Conservation (phyloP, 2,888 invertebrate genomes). For the Vanessa cardui region DNA sequence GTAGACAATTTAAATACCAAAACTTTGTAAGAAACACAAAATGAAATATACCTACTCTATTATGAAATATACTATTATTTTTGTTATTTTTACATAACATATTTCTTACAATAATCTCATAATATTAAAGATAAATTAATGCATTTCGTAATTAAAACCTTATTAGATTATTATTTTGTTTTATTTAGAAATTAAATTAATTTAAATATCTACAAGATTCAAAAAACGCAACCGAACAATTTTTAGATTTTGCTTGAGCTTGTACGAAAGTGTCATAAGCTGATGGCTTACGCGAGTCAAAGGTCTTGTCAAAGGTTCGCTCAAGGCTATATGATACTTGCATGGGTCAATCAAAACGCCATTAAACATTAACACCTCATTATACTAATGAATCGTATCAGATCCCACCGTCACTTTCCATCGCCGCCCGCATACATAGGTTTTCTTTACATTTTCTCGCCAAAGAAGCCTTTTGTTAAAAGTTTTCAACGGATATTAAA, state of each 20-base stretch:
- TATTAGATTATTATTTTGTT: too few relatives aligned
- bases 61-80: too few relatives aligned
- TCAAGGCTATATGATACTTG: constrained; percentile 67
- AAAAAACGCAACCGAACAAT: background rate
- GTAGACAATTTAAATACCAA: too few relatives aligned
- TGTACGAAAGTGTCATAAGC: constrained; percentile 37
- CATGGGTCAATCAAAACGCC: constrained; percentile 75
- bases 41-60: too few relatives aligned
- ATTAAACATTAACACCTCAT: constrained; percentile 81
- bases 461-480: constrained; percentile 58
- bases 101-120: too few relatives aligned
- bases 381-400: constrained; percentile 83
- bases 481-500: constrained; percentile 34
- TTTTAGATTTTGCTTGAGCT: background rate
- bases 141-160: too few relatives aligned
- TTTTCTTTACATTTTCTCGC: constrained; percentile 63
- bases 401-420: constrained; percentile 68
- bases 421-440: constrained; percentile 58
- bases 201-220: background rate
- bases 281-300: constrained; percentile 48
- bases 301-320: constrained; percentile 44
- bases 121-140: too few relatives aligned
- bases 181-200: too few relatives aligned
- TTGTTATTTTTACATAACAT: too few relatives aligned
- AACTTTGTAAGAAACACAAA: too few relatives aligned